A percentile compares a stretch with the other conserved stretches of the same genome.
These are phyloP conservation scores for Chelidonichthys spinosus DNA, from an alignment of 2,797 vertebrate species.

Conservation along the genomic window DNA sequence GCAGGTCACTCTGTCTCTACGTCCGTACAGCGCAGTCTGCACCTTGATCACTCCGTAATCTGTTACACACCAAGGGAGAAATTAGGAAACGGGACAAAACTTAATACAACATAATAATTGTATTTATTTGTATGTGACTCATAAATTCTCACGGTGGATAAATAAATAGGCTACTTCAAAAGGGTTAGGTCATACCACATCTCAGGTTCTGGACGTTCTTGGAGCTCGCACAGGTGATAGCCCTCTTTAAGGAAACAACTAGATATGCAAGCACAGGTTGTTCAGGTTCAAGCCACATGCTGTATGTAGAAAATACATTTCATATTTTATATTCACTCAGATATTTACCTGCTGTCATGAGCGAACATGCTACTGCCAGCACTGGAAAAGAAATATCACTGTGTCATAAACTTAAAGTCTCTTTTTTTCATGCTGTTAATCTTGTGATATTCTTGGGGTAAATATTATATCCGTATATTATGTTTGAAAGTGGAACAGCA, in stretches of 20 bases:
- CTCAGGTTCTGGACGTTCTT: constrained; percentile 7
- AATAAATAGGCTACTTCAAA: neutral
- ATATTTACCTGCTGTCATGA: constrained; percentile 24
- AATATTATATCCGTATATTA: no score
- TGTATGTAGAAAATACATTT: neutral
- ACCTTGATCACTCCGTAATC: constrained; percentile 54
- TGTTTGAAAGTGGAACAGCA: no score
- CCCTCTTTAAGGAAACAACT: constrained; percentile 4
- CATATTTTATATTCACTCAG: no score
- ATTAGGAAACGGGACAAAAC: neutral
- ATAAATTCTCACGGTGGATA: neutral
- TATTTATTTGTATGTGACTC: neutral
- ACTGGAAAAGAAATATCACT: constrained; percentile 23
- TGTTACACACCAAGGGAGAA: neutral
- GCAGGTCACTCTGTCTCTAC: constrained; percentile 32
- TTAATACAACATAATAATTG: no score
- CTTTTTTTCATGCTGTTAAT: no score
- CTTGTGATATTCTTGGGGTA: no score
- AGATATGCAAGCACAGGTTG: neutral
- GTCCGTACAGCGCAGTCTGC: constrained; percentile 33
- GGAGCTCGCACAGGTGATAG: neutral
- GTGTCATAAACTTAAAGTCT: neutral
- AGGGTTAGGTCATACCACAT: constrained; percentile 27
- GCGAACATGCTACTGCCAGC: constrained; percentile 4
- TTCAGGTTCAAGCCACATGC: neutral